Evolutionary conservation across 92 coral and sea anemone genomes (phyloP), one percentile per base, ranked within the genome.

Genomic region (Muricea muricata): DNA sequence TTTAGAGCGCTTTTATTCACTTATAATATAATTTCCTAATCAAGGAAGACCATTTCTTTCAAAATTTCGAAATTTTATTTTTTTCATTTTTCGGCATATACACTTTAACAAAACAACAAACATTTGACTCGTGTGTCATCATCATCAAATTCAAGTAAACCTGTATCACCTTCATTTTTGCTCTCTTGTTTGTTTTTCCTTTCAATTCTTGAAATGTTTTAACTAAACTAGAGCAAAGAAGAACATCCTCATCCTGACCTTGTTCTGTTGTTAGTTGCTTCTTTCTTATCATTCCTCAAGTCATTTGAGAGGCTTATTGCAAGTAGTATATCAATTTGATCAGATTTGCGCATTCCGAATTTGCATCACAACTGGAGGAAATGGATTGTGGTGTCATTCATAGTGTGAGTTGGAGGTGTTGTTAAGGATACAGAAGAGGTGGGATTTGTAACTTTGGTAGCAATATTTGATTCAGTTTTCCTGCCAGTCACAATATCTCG

Each of bases 241-340:
- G 75, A 24, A 41, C 75, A 69, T 69, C 75, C 31, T 37, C 47
- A 69, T 69, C 50, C 63, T 55, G 63, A 65, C 45, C 40, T 65
- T 65, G 39, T 30, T 26, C 40, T 65, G 28, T 65, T 65, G 40
- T 65, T 65, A 30, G 73, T 65, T 65, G 40, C 39, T 69, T 69
- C 75, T 21, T 35, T 41, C 52, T 35, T 41, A 33, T 35, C 48
- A 69, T 69, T 69, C 31, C 20, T 69, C 31, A 69, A 69, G 24
- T 69, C 48, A 32, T 69, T 69, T 69, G 48, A 69, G 14, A 69
- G 75, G 52, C 75, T 69, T 69, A 69, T 69, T 33, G 75, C 75
- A 35, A 69, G 52, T 17, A 69, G 75, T 37, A 33, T 50, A 69
- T 69, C 47, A 24, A 69, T 32, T 37, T 37, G 52, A 34, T 69